Percentiles rank a stretch among this genome's conserved stretches.
phyloP scores from a whole-genome alignment of 2,888 invertebrate genomes.

The Xiphydria camelus region DNA sequence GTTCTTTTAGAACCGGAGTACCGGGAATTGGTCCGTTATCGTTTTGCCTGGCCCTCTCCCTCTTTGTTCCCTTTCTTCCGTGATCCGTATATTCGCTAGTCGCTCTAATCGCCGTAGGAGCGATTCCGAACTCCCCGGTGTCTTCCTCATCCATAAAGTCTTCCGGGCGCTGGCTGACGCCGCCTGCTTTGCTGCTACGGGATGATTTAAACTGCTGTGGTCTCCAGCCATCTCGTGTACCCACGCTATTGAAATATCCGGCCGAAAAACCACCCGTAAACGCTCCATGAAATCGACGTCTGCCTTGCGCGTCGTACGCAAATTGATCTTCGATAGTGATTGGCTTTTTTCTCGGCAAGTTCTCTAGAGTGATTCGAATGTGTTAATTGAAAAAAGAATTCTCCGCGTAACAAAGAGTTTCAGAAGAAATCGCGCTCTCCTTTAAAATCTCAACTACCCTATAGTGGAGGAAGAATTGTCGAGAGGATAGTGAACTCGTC shows the following conservation, averaged over 20 bases:
- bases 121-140: constrained; percentile 91
- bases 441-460: constrained; percentile 3
- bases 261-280: constrained; percentile 99
- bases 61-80: constrained; percentile 46
- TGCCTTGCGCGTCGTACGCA: constrained; percentile 86
- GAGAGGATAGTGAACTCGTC: too few relatives aligned
- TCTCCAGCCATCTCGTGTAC: constrained; percentile 92
- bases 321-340: constrained; percentile 82
- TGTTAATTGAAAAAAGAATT: constrained; percentile 10
- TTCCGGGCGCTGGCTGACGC: constrained; percentile 70
- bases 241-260: constrained; percentile 96
- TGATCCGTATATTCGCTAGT: constrained; percentile 72
- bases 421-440: too few relatives aligned
- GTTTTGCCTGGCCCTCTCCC: constrained; percentile 50
- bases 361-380: too few relatives aligned
- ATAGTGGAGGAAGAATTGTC: too few relatives aligned
- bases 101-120: constrained; percentile 82
- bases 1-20: constrained; percentile 60
- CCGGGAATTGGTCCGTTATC: constrained; percentile 58
- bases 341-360: constrained; percentile 78
- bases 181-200: constrained; percentile 68
- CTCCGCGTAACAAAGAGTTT: too few relatives aligned
- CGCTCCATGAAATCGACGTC: constrained; percentile 95
- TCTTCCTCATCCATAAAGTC: constrained; percentile 99
- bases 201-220: constrained; percentile 92